These are phyloP conservation scores for Stratiomys singularior DNA, from an alignment of 2,888 invertebrate species.

Conservation along the genomic window DNA sequence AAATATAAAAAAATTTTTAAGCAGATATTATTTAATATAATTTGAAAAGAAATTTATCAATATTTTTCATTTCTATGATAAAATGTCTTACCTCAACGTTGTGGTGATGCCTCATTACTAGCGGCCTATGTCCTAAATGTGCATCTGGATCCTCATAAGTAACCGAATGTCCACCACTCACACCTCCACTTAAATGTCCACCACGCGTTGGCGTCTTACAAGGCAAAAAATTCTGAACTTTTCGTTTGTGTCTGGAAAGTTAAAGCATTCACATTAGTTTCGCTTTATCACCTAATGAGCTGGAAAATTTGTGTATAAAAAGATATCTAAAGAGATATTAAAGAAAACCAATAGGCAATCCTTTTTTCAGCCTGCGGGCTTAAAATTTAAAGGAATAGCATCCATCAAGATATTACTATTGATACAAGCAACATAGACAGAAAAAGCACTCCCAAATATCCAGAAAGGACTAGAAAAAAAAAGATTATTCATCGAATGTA, in stretches of 20 bases:
- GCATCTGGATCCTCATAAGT: constrained; percentile 83
- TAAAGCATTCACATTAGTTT: not conserved
- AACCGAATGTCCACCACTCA: constrained; percentile 69
- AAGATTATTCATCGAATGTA: not conserved
- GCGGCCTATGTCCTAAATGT: constrained; percentile 68
- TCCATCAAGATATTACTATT: not conserved
- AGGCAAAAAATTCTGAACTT: constrained; percentile 85
- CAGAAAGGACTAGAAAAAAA: not conserved
- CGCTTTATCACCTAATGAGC: not conserved
- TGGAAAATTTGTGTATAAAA: not conserved
- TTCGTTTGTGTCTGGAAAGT: constrained; percentile 83
- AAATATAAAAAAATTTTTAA: no score
- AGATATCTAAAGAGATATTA: no score
- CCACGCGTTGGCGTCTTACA: constrained; percentile 79
- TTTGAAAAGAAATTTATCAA: not conserved
- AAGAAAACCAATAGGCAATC: not conserved
- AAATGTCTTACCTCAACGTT: constrained; percentile 62
- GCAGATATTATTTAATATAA: not conserved
- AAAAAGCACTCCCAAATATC: not conserved
- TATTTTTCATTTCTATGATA: not conserved
- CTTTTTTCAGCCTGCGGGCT: not conserved
- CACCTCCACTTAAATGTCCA: constrained; percentile 64
- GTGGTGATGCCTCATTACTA: constrained; percentile 67
- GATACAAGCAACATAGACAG: not conserved
- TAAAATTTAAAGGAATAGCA: not conserved